phyloP scores from a whole-genome alignment of 2,797 vertebrate genomes.

The Dendrocincla fuliginosa region DNA sequence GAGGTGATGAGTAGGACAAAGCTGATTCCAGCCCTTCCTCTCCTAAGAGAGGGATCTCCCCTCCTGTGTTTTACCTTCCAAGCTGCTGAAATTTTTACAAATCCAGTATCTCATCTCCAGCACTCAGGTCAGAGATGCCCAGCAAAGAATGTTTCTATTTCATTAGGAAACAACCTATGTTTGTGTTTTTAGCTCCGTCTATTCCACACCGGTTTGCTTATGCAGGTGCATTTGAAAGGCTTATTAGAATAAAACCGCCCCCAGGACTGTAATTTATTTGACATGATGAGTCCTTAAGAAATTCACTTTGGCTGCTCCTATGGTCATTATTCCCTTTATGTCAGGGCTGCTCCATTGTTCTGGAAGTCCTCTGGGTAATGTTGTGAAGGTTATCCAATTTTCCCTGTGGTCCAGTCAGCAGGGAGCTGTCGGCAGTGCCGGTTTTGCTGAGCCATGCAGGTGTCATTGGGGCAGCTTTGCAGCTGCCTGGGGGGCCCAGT shows the following conservation, averaged over 20 bases:
- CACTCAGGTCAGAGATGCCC: neutral
- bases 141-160: neutral
- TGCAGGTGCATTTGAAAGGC: neutral
- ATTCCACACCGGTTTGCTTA: neutral
- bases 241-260: neutral
- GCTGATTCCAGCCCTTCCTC: rapidly evolving
- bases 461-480: neutral
- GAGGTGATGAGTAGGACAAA: neutral
- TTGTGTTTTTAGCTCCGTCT: neutral
- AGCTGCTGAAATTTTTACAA: neutral
- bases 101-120: neutral
- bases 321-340: neutral
- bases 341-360: neutral
- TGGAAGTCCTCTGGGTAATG: neutral
- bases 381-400: neutral
- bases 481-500: neutral
- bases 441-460: neutral
- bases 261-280: neutral
- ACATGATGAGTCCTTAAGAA: neutral
- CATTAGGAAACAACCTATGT: neutral
- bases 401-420: neutral
- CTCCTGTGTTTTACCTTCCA: neutral
- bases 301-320: neutral
- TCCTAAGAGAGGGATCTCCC: neutral
- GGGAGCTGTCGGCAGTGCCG: neutral